Evolutionary conservation across 2,113 vertebrate species (phyloP), one percentile per base, ranked within the genome.

Genomic region (Synchiropus splendidus): DNA sequence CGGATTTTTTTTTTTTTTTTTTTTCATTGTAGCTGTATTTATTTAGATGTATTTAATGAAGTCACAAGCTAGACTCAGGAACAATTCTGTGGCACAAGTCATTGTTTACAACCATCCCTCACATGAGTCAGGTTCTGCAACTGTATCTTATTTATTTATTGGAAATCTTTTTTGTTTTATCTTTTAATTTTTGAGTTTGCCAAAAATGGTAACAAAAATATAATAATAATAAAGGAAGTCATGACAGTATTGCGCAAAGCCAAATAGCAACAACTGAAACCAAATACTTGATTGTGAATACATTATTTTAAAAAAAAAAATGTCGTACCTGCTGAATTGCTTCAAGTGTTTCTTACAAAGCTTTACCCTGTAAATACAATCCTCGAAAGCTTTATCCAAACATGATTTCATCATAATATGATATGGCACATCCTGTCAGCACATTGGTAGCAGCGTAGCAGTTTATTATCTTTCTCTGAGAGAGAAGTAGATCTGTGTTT

Each of bases 121-220:
- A 58, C 57, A 16, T 61, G 53, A 44, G n/a, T n/a, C n/a, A n/a
- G n/a, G n/a, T n/a, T n/a, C n/a, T n/a, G n/a, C n/a, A 55, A 11
- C 10, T 27, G 42, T 64, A 54, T 67, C 51, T 65, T 67, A 66
- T 75, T 78, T 77, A 74, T 80, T 67, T 60, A 45, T 66, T 14
- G 18, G 36, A 48, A 61, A 62, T 35, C 30, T 13, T 41, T 31
- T 62, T 34, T 65, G 16, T 45, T 59, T 31, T 54, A 52, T n/a
- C n/a, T n/a, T n/a, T n/a, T n/a, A n/a, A n/a, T 58, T 33, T 50
- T 31, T 44, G 10, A 18, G 46, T 54, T 70, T 75, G 71, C 71
- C 70, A 77, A 78, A 76, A 71, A 8, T 27, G 21, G 21, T 27
- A 5, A 27, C 4, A 27, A 27, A 27, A n/a, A n/a, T n/a, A n/a